phyloP scores from a whole-genome alignment of 2,888 invertebrate genomes.

The Macaria liturata region DNA sequence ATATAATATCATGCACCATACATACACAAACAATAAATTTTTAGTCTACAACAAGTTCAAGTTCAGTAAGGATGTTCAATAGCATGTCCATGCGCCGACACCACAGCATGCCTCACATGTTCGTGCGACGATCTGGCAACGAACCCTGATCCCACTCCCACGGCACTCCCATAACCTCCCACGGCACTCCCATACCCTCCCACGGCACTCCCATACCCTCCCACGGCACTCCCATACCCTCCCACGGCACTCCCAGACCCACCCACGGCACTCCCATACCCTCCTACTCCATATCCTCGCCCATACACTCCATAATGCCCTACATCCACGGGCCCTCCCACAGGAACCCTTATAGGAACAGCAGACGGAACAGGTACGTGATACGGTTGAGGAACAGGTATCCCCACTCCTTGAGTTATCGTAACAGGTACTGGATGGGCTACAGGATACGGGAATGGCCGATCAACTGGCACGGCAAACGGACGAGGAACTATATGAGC shows the following conservation, averaged over 20 bases:
- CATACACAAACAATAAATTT: no score
- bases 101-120: constrained; percentile 28
- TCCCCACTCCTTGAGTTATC: constrained; percentile 76
- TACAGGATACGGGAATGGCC: constrained; percentile 81
- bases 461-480: constrained; percentile 73
- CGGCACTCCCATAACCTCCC: constrained; percentile 8
- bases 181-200: constrained; percentile 4
- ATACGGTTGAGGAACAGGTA: constrained; percentile 81
- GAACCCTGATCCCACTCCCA: constrained; percentile 8
- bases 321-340: constrained; percentile 43
- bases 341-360: constrained; percentile 66
- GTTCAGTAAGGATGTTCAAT: constrained; percentile 42
- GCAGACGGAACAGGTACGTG: constrained; percentile 68
- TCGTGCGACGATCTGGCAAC: constrained; percentile 16
- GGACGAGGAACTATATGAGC: constrained; percentile 74
- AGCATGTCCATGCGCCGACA: constrained; percentile 44
- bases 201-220: constrained; percentile 4
- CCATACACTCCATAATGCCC: constrained; percentile 25
- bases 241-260: constrained; percentile 9
- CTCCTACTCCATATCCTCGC: background rate
- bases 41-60: background rate
- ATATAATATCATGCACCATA: no score
- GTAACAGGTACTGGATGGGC: constrained; percentile 80
- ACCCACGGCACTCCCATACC: constrained; percentile 6
- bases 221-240: constrained; percentile 3